Evolutionary conservation across 2,888 invertebrate species (phyloP).

Genomic region (Acleris holmiana): DNA sequence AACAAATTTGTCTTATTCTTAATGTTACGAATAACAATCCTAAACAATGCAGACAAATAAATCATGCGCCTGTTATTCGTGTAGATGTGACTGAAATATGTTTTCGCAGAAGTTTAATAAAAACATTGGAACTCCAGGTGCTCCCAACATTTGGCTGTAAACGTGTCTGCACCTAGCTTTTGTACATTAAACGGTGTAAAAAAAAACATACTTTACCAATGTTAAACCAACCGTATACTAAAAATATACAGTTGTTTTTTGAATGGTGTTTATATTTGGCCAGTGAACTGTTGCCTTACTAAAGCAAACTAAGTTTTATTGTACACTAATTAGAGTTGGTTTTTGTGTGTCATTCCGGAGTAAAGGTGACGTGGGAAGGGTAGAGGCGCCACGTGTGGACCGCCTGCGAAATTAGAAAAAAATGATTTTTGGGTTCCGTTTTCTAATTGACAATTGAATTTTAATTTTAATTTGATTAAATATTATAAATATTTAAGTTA

Average conservation of each 20-base stretch:
- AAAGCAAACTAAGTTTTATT: slow-evolving; percentile 7
- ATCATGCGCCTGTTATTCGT: slow-evolving; percentile 23
- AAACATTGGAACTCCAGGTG: slow-evolving; percentile 66
- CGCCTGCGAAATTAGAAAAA: slow-evolving; percentile 66
- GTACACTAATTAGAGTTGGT: background rate
- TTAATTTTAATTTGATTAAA: background rate
- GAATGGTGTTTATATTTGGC: background rate
- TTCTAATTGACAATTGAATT: slow-evolving; percentile 7
- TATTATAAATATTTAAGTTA: background rate
- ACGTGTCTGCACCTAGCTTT: slow-evolving; percentile 66
- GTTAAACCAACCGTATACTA: background rate
- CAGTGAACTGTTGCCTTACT: background rate
- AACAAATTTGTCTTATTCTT: slow-evolving; percentile 5
- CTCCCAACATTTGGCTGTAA: slow-evolving; percentile 63
- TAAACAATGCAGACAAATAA: slow-evolving; percentile 32
- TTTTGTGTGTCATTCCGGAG: slow-evolving; percentile 13
- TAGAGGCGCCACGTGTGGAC: slow-evolving; percentile 71
- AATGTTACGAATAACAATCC: slow-evolving; percentile 11
- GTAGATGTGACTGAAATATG: slow-evolving; percentile 32
- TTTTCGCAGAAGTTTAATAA: slow-evolving; percentile 56
- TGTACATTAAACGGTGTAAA: slow-evolving; percentile 65
- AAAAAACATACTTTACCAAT: slow-evolving; percentile 19
- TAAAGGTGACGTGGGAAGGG: slow-evolving; percentile 62
- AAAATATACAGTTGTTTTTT: slow-evolving; percentile 2
- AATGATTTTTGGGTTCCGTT: slow-evolving; percentile 41